Evolutionary conservation across 2,113 vertebrate genomes (phyloP), one percentile per base, ranked within the genome.

Genomic region (Aptenodytes patagonicus): DNA sequence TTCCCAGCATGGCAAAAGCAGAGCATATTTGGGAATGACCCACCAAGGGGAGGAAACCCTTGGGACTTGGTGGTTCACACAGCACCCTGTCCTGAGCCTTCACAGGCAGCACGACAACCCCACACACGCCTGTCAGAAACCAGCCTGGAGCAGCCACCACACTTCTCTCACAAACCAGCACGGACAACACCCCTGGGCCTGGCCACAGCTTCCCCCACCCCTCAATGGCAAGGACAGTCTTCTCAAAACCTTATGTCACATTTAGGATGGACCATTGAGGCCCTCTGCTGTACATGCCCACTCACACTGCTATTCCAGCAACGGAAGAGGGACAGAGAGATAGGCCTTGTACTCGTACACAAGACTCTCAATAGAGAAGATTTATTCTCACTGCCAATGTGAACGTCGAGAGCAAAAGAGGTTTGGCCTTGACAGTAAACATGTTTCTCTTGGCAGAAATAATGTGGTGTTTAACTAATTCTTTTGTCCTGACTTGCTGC

Each of bases 341-440:
- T 21, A 87, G 49, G 3, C 18, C 7, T 57, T 46, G 28, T 24
- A 10, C 9, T 9, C 24, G 6, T 61, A 79, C 61, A 40, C 13
- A 46, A 14, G 9, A 68, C 18, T 31, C 40, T 49, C 32, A 15
- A 9, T 5, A 36, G 28, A 46, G 57, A 31, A 17, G 3, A 55
- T 15, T 60, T 12, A 14, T 36, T 89, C n/a, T n/a, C 22, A 47
- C 19, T 64, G 29, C 25, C 16, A 3, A 6, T 13, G 9, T 7
- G 5, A 80, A 80, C 0, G 0, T 28, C 0, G 0, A 42, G 28
- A 86, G 29, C 6, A 87, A 17, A 57, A 64, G 12, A 71, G 28
- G 21, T 42, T 68, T 72, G 42, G 5, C 25, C 22, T 79, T 58
- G 36, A 49, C 13, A 28, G 28, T 32, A 77, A 77, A 65, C 6